Conservation (phyloP, 1,140 invertebrate genomes). For the Euwallacea fornicatus region DNA sequence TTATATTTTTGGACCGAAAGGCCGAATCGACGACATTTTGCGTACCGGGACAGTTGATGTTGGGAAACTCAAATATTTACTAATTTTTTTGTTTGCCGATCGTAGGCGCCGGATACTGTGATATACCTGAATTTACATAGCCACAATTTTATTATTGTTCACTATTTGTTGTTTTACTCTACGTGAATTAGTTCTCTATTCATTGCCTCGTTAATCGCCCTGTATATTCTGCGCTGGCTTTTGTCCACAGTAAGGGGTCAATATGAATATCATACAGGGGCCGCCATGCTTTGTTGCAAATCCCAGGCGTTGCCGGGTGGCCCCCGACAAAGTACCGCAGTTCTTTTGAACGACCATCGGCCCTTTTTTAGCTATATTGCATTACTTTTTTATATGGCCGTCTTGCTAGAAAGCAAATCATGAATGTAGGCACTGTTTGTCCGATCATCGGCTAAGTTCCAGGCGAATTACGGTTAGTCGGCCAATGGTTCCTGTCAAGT, state of each 20-base stretch:
- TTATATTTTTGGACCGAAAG: too few species aligned
- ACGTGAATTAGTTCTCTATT: not conserved
- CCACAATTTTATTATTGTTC: not conserved
- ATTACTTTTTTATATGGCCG: not conserved
- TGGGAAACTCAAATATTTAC: not conserved
- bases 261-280: constrained; percentile 22
- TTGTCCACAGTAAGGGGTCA: constrained; percentile 8
- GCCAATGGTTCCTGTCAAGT: not conserved
- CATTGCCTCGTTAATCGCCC: not conserved
- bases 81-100: not conserved
- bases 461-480: not conserved
- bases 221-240: constrained; percentile 10
- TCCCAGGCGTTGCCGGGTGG: constrained; percentile 17
- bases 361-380: not conserved
- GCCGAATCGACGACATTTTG: not conserved
- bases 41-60: not conserved
- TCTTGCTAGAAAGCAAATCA: not conserved
- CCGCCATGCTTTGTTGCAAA: constrained; percentile 11
- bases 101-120: not conserved
- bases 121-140: not conserved
- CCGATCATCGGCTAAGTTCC: not conserved
- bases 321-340: constrained; percentile 23
- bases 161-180: not conserved
- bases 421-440: not conserved
- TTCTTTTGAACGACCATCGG: not conserved